phyloP scores from a whole-genome alignment of 2,113 vertebrate species.

The Anoura caudifer region DNA sequence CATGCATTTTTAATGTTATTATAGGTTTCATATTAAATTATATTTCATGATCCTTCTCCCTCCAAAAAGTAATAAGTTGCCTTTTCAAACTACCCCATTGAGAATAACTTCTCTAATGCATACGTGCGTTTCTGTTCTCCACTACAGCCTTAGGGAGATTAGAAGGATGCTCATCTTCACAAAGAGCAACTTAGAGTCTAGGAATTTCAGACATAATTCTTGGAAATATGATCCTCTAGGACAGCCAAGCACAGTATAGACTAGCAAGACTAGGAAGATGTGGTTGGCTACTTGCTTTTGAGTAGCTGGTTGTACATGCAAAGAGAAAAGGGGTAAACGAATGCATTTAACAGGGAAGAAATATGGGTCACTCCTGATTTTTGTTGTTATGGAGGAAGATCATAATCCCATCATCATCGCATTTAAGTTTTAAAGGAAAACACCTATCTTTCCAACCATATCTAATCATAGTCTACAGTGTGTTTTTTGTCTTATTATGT shows the following conservation, averaged over 20 bases:
- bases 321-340: neutral
- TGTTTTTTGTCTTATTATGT: neutral
- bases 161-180: neutral
- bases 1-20: neutral
- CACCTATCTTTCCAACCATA: neutral
- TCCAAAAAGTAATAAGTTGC: neutral
- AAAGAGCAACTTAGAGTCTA: neutral
- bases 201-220: neutral
- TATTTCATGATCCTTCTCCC: neutral
- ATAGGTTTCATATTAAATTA: neutral
- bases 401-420: neutral
- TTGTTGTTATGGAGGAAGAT: neutral
- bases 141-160: neutral
- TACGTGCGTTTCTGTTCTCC: neutral
- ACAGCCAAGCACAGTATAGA: neutral
- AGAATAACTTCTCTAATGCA: neutral
- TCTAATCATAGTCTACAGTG: neutral
- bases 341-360: neutral
- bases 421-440: neutral
- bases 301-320: neutral
- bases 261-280: neutral
- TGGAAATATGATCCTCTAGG: neutral
- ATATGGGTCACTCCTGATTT: neutral
- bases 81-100: neutral
- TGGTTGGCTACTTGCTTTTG: neutral